Evolutionary conservation across 2,797 vertebrate genomes (phyloP).

Genomic region (Mergus octosetaceus): DNA sequence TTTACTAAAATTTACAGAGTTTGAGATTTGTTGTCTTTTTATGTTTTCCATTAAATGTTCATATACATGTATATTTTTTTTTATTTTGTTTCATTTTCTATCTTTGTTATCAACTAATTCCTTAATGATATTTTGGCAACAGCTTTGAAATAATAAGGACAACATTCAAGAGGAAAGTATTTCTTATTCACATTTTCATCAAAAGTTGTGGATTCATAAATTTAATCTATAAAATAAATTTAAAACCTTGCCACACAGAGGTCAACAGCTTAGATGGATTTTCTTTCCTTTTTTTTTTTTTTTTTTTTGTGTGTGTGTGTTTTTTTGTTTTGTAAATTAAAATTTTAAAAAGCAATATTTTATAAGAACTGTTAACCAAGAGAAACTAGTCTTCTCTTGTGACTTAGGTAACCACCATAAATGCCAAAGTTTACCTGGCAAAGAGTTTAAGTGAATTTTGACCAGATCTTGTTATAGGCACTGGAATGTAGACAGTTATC

Average conservation of each 20-base stretch:
- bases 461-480: neutral
- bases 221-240: neutral
- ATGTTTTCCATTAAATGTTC: neutral
- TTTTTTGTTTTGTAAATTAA: neutral
- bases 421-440: neutral
- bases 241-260: neutral
- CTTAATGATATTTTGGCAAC: neutral
- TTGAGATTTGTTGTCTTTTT: neutral
- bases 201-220: neutral
- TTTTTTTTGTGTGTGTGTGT: too few relatives aligned
- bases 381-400: neutral
- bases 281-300: neutral
- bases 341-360: neutral
- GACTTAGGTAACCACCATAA: neutral
- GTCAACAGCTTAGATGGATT: neutral
- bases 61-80: neutral
- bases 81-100: neutral
- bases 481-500: neutral
- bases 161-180: neutral
- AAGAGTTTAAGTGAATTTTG: neutral
- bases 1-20: neutral
- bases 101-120: neutral
- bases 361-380: neutral
- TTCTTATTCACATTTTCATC: neutral
- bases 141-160: neutral